phyloP scores from a whole-genome alignment of 2,888 invertebrate species.

The Noctua pronuba region DNA sequence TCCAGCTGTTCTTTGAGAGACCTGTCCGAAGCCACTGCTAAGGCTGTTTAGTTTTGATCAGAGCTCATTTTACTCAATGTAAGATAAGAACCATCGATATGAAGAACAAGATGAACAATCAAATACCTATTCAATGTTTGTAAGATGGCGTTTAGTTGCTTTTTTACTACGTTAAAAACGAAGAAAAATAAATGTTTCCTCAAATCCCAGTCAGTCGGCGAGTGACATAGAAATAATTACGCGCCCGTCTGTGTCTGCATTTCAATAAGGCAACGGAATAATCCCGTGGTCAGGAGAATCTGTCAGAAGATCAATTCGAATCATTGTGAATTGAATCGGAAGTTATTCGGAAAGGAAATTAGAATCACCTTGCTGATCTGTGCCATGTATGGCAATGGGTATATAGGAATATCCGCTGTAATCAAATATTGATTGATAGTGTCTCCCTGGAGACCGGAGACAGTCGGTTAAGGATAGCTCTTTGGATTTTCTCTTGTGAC shows the following conservation, averaged over 20 bases:
- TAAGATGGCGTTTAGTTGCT: background rate
- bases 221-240: constrained; percentile 29
- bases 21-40: too few relatives aligned
- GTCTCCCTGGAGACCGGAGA: background rate
- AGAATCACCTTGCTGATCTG: background rate
- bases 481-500: too few relatives aligned
- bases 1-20: background rate
- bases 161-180: background rate
- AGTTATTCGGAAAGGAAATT: background rate
- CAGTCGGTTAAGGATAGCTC: background rate
- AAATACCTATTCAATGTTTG: background rate
- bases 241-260: background rate
- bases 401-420: constrained; percentile 3
- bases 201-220: background rate
- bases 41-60: background rate
- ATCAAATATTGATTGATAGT: constrained; percentile 17
- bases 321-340: constrained; percentile 21
- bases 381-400: background rate
- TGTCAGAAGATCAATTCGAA: constrained; percentile 35
- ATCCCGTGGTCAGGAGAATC: background rate
- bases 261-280: constrained; percentile 23
- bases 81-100: background rate
- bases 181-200: background rate
- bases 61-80: too few relatives aligned
- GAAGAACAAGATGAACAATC: background rate